Evolutionary conservation across 2,113 vertebrate genomes (phyloP).

Genomic region (Pseudopipra pipra): DNA sequence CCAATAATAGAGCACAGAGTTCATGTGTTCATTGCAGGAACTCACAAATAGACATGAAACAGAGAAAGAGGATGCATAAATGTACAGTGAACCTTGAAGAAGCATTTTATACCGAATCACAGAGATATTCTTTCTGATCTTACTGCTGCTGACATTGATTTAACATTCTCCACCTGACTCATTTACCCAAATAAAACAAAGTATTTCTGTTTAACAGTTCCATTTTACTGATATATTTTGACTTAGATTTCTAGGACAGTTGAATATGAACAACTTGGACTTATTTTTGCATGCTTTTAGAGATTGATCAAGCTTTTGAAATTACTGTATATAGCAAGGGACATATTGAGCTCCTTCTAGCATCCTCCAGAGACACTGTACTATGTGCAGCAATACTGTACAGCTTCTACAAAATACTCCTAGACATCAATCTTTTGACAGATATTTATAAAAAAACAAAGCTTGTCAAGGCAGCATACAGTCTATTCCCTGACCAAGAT

Average conservation of each 20-base stretch:
- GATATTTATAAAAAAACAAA: not conserved
- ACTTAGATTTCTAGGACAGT: not conserved
- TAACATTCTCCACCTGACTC: not conserved
- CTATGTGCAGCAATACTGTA: not conserved
- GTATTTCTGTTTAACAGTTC: not conserved
- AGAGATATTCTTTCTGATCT: not conserved
- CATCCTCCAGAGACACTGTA: not conserved
- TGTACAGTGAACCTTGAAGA: not conserved
- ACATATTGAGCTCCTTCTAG: not conserved
- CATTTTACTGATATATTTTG: not conserved
- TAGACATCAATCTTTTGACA: not conserved
- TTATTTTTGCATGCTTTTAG: not conserved
- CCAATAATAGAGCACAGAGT: not conserved
- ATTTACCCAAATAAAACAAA: not conserved
- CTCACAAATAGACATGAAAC: not conserved
- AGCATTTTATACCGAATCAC: not conserved
- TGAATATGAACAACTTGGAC: not conserved
- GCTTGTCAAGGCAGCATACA: not conserved
- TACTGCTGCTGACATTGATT: not conserved
- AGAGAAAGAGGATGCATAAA: not conserved
- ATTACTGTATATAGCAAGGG: not conserved
- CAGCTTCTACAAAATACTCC: not conserved
- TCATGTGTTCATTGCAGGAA: not conserved
- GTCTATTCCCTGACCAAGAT: not conserved
- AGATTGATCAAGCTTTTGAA: not conserved